Percentiles rank a stretch among this genome's conserved stretches.
Evolutionary conservation across 92 coral and sea anemone species (phyloP).

Genomic region (Paramuricea clavata): DNA sequence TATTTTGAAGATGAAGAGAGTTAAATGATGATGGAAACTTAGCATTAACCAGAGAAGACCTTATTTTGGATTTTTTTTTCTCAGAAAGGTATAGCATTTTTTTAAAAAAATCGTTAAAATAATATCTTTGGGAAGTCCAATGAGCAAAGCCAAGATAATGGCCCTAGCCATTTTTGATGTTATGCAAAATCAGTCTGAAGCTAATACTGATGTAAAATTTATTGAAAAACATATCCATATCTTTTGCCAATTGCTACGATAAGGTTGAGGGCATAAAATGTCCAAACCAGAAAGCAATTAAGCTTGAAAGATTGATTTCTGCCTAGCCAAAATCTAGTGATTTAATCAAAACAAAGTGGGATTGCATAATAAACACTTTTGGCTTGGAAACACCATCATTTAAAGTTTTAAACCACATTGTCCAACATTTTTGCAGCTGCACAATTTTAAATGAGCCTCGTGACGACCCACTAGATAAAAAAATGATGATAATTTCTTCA

Average conservation of each 20-base stretch:
- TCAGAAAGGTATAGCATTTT: not conserved
- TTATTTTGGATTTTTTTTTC: not conserved
- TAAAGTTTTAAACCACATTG: not conserved
- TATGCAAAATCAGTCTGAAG: not conserved
- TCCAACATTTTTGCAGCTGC: conserved; percentile 5
- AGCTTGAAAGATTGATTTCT: not conserved
- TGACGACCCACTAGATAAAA: not conserved
- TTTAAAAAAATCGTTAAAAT: not conserved
- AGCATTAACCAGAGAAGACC: not conserved
- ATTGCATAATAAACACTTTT: not conserved
- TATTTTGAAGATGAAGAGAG: not conserved
- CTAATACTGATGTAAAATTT: not conserved
- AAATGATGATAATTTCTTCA: not conserved
- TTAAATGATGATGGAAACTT: not conserved
- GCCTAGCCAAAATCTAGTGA: not conserved
- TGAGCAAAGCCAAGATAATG: not conserved
- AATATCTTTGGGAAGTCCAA: not conserved
- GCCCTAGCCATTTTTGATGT: not conserved
- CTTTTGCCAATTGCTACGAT: not conserved
- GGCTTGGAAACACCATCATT: not conserved
- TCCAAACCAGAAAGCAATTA: not conserved
- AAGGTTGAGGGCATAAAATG: not conserved
- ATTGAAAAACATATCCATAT: not conserved
- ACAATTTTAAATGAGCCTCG: not conserved
- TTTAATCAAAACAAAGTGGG: not conserved